Conservation (phyloP, 1,140 invertebrate species). For the Galleria mellonella region DNA sequence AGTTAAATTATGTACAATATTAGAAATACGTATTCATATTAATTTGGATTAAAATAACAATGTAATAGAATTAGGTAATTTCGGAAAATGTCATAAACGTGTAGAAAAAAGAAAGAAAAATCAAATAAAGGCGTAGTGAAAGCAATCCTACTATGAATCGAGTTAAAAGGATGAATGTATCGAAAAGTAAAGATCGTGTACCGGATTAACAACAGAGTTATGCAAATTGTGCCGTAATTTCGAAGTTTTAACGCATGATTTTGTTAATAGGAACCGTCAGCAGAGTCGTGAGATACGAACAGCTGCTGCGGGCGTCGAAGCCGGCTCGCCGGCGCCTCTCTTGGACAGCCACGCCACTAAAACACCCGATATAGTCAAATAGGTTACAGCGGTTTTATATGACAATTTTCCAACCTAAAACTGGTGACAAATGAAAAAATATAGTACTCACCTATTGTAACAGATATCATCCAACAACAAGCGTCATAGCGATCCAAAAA, state of each 20-base stretch:
- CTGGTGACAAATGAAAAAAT: constrained; percentile 20
- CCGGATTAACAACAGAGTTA: no score
- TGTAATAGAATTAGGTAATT: no score
- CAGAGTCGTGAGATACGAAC: constrained; percentile 33
- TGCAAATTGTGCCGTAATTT: constrained; percentile 1
- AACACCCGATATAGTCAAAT: constrained; percentile 58
- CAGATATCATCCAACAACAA: constrained; percentile 69
- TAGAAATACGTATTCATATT: no score
- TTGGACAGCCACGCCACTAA: constrained; percentile 46
- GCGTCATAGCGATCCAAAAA: constrained; percentile 55
- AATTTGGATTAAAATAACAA: no score
- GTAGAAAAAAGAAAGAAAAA: no score
- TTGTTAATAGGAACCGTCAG: constrained; percentile 8
- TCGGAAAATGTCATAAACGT: no score
- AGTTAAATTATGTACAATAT: no score
- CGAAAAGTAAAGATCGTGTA: no score
- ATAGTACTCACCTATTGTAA: constrained; percentile 48
- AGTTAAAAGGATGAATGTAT: no score
- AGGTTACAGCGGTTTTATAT: constrained; percentile 43
- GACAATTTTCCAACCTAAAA: constrained; percentile 7
- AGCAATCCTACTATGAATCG: no score
- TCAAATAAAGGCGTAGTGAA: no score
- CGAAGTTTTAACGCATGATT: constrained; percentile 1
- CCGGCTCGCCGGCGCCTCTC: constrained; percentile 44
- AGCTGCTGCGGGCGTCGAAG: constrained; percentile 41